phyloP scores from a whole-genome alignment of 2,888 invertebrate species.

The Drosophila anceps region DNA sequence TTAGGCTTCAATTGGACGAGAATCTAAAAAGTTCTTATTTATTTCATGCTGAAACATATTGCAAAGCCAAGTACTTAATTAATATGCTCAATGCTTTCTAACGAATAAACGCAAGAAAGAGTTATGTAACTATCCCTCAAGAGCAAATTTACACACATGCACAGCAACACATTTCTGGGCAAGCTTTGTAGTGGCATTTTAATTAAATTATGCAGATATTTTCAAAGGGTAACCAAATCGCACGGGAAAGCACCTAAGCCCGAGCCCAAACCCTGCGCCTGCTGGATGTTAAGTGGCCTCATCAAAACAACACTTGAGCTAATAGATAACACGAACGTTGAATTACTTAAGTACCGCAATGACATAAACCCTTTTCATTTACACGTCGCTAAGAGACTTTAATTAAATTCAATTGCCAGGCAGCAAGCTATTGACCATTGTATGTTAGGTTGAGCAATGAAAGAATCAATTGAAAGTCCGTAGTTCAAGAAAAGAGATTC shows the following conservation, averaged over 20 bases:
- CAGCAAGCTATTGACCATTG: conserved; percentile 14
- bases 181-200: conserved; percentile 54
- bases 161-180: conserved; percentile 3
- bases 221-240: neutral
- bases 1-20: conserved; percentile 41
- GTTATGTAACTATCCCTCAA: conserved; percentile 65
- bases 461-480: neutral
- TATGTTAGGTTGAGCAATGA: neutral
- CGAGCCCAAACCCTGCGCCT: neutral
- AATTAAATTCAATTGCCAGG: conserved; percentile 48
- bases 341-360: conserved; percentile 15
- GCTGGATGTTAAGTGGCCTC: conserved; percentile 23
- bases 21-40: conserved; percentile 9
- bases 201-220: conserved; percentile 74
- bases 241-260: neutral
- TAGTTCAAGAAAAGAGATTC: neutral
- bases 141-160: conserved; percentile 9
- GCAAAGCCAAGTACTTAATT: conserved; percentile 70
- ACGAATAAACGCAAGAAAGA: conserved; percentile 75
- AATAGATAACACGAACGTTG: conserved; percentile 58
- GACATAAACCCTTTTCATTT: conserved; percentile 7
- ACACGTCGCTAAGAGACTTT: conserved; percentile 24
- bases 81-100: conserved; percentile 79
- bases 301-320: conserved; percentile 54
- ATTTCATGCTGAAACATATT: conserved; percentile 12